These are phyloP conservation scores for Hirundo rustica DNA, from an alignment of 2,797 vertebrate genomes.

Conservation along the genomic window DNA sequence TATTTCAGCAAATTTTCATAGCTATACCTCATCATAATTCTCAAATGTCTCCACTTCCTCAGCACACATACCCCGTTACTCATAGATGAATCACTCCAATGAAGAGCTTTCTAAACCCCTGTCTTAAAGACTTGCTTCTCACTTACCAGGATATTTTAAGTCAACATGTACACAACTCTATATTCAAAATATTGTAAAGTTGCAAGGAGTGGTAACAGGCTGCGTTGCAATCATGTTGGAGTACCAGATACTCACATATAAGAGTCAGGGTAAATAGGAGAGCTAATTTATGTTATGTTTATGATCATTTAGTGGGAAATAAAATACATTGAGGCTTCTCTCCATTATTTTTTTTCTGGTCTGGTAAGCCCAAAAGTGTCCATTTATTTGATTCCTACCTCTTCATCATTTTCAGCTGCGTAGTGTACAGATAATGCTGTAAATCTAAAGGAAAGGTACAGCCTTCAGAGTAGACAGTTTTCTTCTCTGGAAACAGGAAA, in stretches of 20 bases:
- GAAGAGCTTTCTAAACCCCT: background rate
- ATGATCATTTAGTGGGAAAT: background rate
- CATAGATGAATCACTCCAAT: accelerated
- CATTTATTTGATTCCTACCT: background rate
- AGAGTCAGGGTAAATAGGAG: background rate
- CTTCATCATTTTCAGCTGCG: background rate
- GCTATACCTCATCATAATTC: background rate
- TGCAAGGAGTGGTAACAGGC: background rate
- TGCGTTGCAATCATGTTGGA: accelerated
- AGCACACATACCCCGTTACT: background rate
- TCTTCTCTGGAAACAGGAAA: conserved; percentile 23
- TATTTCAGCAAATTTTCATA: background rate
- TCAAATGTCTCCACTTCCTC: background rate
- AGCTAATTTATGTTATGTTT: background rate
- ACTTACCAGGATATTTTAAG: background rate
- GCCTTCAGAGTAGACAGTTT: background rate
- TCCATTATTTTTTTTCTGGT: background rate
- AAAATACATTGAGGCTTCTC: background rate
- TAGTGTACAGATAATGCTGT: background rate
- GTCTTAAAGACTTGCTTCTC: background rate
- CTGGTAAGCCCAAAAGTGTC: background rate
- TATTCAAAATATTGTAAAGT: background rate
- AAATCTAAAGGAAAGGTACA: background rate
- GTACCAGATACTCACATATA: background rate
- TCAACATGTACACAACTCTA: background rate